Conservation (phyloP, 2,113 vertebrate species). For the Rhinichthys klamathensis region DNA sequence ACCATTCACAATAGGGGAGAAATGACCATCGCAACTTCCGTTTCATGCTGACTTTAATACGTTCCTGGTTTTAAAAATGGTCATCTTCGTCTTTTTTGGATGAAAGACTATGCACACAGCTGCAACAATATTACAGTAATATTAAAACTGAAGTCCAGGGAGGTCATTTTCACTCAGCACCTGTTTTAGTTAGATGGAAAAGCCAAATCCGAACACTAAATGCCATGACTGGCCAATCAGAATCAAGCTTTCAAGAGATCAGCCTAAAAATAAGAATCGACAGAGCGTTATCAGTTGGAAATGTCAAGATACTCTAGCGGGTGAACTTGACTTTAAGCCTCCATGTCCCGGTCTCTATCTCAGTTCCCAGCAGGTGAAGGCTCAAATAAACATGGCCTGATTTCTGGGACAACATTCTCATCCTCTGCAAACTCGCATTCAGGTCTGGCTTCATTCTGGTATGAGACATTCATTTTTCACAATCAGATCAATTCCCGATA, state of each 20-base stretch:
- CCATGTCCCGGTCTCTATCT: background rate
- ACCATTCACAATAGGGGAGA: no score
- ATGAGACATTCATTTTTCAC: background rate
- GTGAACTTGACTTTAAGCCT: background rate
- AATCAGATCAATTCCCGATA: background rate
- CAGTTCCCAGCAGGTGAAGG: background rate
- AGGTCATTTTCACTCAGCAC: background rate
- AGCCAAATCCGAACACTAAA: background rate
- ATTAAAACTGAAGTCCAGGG: no score
- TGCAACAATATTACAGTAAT: no score
- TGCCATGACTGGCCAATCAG: background rate
- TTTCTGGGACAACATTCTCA: background rate
- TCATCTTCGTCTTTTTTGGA: no score
- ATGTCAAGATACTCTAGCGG: background rate
- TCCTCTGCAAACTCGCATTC: background rate
- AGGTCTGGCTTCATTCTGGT: background rate
- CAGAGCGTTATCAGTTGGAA: background rate
- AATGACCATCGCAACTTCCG: no score
- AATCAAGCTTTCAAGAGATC: background rate
- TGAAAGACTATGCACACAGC: no score
- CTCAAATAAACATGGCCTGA: slow-evolving; percentile 7
- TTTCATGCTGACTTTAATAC: no score
- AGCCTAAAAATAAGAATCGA: background rate
- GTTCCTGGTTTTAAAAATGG: no score
- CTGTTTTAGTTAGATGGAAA: background rate